Evolutionary conservation across 2,113 vertebrate species (phyloP).

Genomic region (Merops nubicus): DNA sequence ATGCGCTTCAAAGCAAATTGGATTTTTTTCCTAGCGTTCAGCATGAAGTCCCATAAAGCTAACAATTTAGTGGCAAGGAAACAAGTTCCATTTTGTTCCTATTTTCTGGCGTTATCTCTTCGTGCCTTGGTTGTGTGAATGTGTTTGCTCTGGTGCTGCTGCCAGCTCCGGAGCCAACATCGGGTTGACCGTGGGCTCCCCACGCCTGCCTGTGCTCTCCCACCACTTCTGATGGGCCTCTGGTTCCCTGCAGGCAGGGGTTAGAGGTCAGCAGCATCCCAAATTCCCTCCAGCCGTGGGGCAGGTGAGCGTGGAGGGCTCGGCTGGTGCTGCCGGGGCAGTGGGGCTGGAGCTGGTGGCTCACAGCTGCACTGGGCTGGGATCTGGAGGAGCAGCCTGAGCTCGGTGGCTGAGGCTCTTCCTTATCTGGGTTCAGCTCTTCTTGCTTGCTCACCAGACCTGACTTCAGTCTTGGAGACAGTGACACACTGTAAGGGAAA

Average conservation of each 20-base stretch:
- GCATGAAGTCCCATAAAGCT: slow-evolving; percentile 83
- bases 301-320: slow-evolving; percentile 37
- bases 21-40: slow-evolving; percentile 80
- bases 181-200: slow-evolving; percentile 31
- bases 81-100: slow-evolving; percentile 73
- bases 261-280: slow-evolving; percentile 64
- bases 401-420: neutral
- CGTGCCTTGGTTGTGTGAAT: slow-evolving; percentile 61
- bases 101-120: slow-evolving; percentile 74
- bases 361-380: accelerated
- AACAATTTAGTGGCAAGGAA: slow-evolving; percentile 78
- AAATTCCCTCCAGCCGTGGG: slow-evolving; percentile 23
- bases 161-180: slow-evolving; percentile 10
- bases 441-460: neutral
- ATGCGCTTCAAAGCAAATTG: slow-evolving; percentile 83
- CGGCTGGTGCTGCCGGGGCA: neutral
- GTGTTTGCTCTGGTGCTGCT: slow-evolving; percentile 41
- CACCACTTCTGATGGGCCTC: slow-evolving; percentile 37
- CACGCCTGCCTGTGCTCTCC: slow-evolving; percentile 12
- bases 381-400: neutral
- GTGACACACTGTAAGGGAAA: neutral
- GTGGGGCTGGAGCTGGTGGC: neutral
- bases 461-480: neutral
- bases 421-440: neutral
- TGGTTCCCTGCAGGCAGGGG: slow-evolving; percentile 36